Conservation (phyloP, 1,140 invertebrate genomes). For the Penaeus chinensis region DNA sequence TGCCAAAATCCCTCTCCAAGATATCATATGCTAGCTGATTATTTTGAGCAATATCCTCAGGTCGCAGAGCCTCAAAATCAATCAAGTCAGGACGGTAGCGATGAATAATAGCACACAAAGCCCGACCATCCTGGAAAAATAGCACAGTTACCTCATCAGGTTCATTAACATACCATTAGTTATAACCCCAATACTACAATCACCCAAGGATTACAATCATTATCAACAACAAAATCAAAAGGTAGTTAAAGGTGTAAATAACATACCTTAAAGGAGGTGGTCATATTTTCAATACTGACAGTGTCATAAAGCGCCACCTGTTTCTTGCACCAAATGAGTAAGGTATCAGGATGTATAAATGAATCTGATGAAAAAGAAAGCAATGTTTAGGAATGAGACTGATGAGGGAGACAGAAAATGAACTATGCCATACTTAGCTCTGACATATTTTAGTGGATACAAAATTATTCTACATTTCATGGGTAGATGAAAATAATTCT, state of each 20-base stretch:
- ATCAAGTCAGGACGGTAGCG: conserved; percentile 90
- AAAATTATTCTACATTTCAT: too few species aligned
- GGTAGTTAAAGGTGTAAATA: neutral
- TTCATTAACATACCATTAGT: too few species aligned
- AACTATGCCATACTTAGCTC: too few species aligned
- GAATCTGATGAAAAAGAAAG: conserved; percentile 68
- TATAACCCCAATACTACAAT: too few species aligned
- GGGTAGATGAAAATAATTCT: too few species aligned
- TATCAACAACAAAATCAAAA: neutral
- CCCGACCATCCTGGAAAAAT: conserved; percentile 74
- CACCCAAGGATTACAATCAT: neutral
- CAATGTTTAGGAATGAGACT: neutral
- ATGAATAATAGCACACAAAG: conserved; percentile 85
- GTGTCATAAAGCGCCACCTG: conserved; percentile 78
- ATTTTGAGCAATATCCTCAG: conserved; percentile 76
- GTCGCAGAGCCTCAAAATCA: conserved; percentile 77
- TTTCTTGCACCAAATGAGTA: conserved; percentile 81
- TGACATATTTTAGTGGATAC: too few species aligned
- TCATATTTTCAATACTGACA: conserved; percentile 78
- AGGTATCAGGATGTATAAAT: conserved; percentile 78
- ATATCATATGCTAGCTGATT: conserved; percentile 86
- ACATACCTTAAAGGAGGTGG: conserved; percentile 75
- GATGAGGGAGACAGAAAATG: neutral
- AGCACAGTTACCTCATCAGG: neutral
- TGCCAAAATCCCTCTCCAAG: conserved; percentile 81